A percentile compares a stretch with the other conserved stretches of the same genome.
Conservation (phyloP, 2,797 vertebrate genomes). For the Avahi laniger region DNA sequence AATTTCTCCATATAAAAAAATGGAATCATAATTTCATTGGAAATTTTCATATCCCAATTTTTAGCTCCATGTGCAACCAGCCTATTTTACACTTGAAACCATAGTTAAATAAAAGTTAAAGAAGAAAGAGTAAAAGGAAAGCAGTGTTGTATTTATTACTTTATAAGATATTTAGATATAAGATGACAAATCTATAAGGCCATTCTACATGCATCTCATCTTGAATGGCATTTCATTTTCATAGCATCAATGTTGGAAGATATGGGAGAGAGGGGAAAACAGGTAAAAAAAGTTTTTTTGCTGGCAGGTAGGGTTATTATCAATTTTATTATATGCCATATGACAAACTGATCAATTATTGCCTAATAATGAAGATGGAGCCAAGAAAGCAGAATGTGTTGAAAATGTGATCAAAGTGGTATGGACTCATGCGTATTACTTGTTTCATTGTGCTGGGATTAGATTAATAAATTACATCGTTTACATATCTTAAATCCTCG, state of each 20-base stretch:
- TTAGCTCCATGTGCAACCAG: neutral
- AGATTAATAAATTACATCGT: constrained; percentile 27
- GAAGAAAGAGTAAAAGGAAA: neutral
- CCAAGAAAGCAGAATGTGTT: neutral
- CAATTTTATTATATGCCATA: neutral
- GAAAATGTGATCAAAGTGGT: neutral
- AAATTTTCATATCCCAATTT: neutral
- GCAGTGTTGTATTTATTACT: neutral
- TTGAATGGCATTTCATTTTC: neutral
- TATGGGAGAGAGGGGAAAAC: neutral
- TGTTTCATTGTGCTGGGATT: constrained; percentile 21
- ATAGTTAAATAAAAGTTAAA: neutral
- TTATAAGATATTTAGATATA: neutral
- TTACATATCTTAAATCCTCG: constrained; percentile 11
- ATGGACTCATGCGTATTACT: neutral
- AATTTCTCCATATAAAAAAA: constrained; percentile 32
- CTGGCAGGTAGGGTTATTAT: neutral
- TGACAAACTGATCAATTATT: neutral
- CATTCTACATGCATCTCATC: neutral
- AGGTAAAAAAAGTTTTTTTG: neutral
- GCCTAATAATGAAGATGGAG: neutral
- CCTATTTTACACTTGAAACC: neutral
- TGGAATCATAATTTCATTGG: neutral
- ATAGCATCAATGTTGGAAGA: neutral
- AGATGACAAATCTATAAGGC: neutral